These are phyloP conservation scores for Isichthys henryi DNA, from an alignment of 2,113 vertebrate genomes.

Conservation along the genomic window DNA sequence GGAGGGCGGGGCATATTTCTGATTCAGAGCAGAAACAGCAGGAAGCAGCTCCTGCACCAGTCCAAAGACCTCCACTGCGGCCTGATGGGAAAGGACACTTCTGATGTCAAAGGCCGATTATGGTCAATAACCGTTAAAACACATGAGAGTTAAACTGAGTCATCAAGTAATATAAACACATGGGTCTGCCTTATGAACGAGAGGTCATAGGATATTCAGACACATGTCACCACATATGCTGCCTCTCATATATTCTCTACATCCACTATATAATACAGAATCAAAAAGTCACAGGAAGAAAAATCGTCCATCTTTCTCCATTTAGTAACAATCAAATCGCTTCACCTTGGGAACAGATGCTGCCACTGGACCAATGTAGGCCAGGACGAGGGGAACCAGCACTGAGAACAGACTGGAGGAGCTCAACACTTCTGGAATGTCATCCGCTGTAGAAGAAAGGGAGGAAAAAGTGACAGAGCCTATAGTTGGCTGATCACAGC, in stretches of 20 bases:
- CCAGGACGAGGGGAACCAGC: slow-evolving; percentile 94
- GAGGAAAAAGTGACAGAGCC: background rate
- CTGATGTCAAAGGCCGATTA: background rate
- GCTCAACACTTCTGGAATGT: slow-evolving; percentile 94
- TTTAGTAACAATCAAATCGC: background rate
- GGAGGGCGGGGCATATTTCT: slow-evolving; percentile 94
- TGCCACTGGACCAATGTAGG: slow-evolving; percentile 94
- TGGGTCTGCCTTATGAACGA: background rate
- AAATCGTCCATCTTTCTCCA: background rate
- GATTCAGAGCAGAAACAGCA: slow-evolving; percentile 89
- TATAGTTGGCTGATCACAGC: background rate
- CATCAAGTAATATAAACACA: too few species aligned
- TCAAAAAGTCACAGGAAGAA: background rate
- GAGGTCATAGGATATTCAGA: background rate
- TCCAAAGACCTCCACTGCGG: slow-evolving; percentile 95
- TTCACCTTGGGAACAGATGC: slow-evolving; percentile 93
- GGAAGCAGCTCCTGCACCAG: slow-evolving; percentile 91
- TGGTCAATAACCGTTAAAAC: background rate
- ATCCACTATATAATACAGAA: background rate
- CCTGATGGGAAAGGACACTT: slow-evolving; percentile 52
- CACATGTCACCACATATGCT: background rate
- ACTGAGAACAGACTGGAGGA: slow-evolving; percentile 97
- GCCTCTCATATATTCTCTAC: background rate
- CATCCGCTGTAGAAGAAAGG: slow-evolving; percentile 71
- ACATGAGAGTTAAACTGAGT: too few species aligned